Percentiles rank a stretch among this genome's conserved stretches.
phyloP scores from a whole-genome alignment of 2,888 invertebrate genomes.

The Camptogramma bilineatum region DNA sequence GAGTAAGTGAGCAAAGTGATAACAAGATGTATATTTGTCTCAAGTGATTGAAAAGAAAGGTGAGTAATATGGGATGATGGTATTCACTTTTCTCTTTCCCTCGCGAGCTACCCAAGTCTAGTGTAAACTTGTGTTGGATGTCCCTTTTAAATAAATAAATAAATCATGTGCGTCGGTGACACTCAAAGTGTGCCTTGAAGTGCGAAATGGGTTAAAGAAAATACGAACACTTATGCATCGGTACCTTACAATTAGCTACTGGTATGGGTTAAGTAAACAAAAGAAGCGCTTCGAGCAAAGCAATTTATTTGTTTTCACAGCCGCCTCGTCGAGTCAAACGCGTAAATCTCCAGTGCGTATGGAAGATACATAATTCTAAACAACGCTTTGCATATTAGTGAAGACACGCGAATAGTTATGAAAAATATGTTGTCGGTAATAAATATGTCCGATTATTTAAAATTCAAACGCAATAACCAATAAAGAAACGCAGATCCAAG shows the following conservation, averaged over 20 bases:
- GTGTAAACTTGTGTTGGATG: no score
- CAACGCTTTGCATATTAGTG: slow-evolving; percentile 3
- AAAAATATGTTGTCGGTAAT: background rate
- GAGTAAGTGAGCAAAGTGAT: no score
- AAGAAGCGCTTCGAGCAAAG: background rate
- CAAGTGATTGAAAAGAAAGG: no score
- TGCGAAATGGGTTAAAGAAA: background rate
- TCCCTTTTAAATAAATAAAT: no score
- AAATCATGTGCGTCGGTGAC: no score
- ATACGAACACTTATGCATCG: background rate
- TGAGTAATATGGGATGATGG: no score
- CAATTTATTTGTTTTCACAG: slow-evolving; percentile 24
- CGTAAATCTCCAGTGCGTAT: slow-evolving; percentile 9
- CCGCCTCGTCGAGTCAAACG: slow-evolving; percentile 7
- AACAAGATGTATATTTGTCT: no score
- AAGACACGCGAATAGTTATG: background rate
- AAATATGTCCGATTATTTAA: background rate
- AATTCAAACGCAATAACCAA: background rate
- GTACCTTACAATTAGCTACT: background rate
- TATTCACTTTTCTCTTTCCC: no score
- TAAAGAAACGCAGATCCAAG: no score
- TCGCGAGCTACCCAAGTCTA: no score
- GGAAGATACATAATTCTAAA: slow-evolving; percentile 6
- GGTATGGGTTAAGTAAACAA: slow-evolving; percentile 11
- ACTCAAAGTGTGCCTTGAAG: no score